These are phyloP conservation scores for Papilio polyxenes DNA, from an alignment of 1,140 invertebrate species.

Conservation along the genomic window DNA sequence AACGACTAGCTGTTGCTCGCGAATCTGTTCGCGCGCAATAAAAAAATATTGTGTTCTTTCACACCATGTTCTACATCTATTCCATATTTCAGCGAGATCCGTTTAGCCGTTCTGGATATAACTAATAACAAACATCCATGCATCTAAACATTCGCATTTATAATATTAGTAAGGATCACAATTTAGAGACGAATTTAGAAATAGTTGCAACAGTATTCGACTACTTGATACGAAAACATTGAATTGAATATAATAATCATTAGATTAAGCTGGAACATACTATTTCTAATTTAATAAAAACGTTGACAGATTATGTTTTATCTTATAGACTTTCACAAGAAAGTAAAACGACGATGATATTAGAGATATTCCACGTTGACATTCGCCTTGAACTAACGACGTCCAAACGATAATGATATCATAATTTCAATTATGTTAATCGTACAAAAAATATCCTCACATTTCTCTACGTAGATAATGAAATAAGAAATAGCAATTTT, in stretches of 20 bases:
- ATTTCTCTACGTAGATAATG: slow-evolving; percentile 21
- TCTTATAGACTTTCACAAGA: slow-evolving; percentile 4
- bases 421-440: slow-evolving; percentile 20
- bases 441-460: background rate
- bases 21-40: too few species aligned
- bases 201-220: too few species aligned
- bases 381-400: slow-evolving; percentile 25
- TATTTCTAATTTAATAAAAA: background rate
- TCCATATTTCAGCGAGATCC: too few species aligned
- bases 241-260: background rate
- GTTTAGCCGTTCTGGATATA: too few species aligned
- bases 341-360: slow-evolving; percentile 1
- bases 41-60: too few species aligned
- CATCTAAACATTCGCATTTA: too few species aligned
- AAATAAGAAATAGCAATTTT: background rate
- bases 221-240: too few species aligned
- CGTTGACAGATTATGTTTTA: background rate
- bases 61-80: too few species aligned
- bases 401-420: slow-evolving; percentile 4
- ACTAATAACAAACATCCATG: too few species aligned
- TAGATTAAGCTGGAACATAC: background rate
- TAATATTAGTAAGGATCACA: too few species aligned
- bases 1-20: too few species aligned
- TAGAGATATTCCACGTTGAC: slow-evolving; percentile 5
- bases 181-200: too few species aligned